These are phyloP conservation scores for Lasioglossum vierecki DNA, from an alignment of 2,888 invertebrate genomes.

Conservation along the genomic window DNA sequence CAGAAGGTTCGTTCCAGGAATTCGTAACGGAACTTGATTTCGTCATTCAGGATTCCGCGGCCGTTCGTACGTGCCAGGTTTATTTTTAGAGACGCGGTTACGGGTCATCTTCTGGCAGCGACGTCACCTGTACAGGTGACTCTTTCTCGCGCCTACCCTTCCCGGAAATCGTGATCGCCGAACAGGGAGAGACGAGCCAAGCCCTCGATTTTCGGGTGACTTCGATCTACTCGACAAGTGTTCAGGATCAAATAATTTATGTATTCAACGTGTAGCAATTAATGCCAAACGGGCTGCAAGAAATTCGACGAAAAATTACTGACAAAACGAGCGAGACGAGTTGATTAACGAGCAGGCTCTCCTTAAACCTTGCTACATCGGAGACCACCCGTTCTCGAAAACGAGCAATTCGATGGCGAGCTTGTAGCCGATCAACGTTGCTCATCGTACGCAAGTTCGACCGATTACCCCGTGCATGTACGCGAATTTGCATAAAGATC, in stretches of 20 bases:
- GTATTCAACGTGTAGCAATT: not conserved
- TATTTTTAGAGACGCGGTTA: constrained; percentile 67
- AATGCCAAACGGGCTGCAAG: not conserved
- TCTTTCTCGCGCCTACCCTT: constrained; percentile 13
- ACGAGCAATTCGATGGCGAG: constrained; percentile 1
- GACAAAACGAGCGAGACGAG: not conserved
- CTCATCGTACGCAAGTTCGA: not conserved
- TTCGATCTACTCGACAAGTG: not conserved
- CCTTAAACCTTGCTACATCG: not conserved
- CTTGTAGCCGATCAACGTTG: not conserved
- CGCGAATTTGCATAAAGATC: not conserved
- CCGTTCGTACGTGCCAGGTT: constrained; percentile 48
- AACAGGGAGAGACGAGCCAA: not conserved
- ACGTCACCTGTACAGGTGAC: constrained; percentile 30
- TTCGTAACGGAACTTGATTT: constrained; percentile 72
- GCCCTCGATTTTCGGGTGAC: not conserved
- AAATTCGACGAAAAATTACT: constrained; percentile 14
- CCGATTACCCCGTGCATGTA: not conserved
- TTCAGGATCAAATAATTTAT: not conserved
- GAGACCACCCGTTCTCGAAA: not conserved
- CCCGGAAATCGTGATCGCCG: not conserved
- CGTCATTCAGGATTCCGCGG: constrained; percentile 73
- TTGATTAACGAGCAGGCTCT: constrained; percentile 9
- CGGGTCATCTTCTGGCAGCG: constrained; percentile 30
- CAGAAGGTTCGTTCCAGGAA: constrained; percentile 65